phyloP scores from a whole-genome alignment of 2,113 vertebrate species.

The Oryzias javanicus region DNA sequence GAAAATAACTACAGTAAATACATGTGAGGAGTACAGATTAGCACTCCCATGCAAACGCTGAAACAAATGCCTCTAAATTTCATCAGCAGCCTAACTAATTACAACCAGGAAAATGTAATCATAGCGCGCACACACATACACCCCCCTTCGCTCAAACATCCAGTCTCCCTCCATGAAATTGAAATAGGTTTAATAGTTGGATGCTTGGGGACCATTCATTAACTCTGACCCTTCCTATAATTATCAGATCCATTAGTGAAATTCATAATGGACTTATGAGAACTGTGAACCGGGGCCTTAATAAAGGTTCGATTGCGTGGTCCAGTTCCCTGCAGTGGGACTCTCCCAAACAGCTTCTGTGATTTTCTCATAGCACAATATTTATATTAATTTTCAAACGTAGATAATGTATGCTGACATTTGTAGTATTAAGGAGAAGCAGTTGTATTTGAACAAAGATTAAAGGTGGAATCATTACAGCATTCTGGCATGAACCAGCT shows the following conservation, averaged over 20 bases:
- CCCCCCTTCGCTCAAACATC: background rate
- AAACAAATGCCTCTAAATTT: constrained; percentile 65
- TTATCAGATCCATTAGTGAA: constrained; percentile 81
- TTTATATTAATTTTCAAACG: constrained; percentile 45
- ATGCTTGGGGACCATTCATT: constrained; percentile 70
- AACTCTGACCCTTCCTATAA: constrained; percentile 76
- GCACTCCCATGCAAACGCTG: constrained; percentile 14
- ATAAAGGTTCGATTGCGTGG: constrained; percentile 66
- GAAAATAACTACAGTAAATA: background rate
- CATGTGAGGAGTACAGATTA: constrained; percentile 7
- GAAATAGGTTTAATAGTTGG: constrained; percentile 79
- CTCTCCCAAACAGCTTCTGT: constrained; percentile 51
- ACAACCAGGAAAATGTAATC: constrained; percentile 68
- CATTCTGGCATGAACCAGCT: constrained; percentile 1
- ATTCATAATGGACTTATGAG: constrained; percentile 76
- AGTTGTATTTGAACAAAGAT: constrained; percentile 11
- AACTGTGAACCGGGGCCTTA: constrained; percentile 65
- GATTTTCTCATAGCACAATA: constrained; percentile 46
- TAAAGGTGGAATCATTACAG: background rate
- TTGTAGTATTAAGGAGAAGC: constrained; percentile 21
- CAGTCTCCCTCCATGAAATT: constrained; percentile 59
- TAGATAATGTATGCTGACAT: constrained; percentile 27
- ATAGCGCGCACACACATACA: constrained; percentile 28
- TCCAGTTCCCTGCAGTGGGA: constrained; percentile 56
- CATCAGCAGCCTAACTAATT: constrained; percentile 77